Percentiles rank a stretch among this genome's conserved stretches.
Evolutionary conservation across 1,140 invertebrate genomes (phyloP).

Genomic region (Euwallacea similis): DNA sequence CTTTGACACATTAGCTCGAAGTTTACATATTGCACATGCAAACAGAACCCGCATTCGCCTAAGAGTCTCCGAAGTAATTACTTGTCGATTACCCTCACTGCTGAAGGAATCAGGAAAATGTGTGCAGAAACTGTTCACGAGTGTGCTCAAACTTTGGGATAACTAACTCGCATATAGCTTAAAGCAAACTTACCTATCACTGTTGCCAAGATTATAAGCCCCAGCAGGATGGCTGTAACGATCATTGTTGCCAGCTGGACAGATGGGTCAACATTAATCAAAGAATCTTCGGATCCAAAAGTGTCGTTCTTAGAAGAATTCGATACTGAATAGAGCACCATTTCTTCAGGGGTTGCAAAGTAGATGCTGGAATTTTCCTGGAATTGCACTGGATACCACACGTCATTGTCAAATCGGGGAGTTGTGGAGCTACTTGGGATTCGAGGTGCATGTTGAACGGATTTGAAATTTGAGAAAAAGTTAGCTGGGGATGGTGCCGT

Average conservation of each 20-base stretch:
- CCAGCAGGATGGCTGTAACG: constrained; percentile 59
- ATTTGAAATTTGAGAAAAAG: constrained; percentile 32
- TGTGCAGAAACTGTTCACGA: too few relatives aligned
- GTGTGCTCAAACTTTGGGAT: too few relatives aligned
- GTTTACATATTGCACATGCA: constrained; percentile 4
- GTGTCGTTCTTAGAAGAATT: constrained; percentile 19
- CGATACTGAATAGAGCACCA: constrained; percentile 23
- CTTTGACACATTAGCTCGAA: background rate
- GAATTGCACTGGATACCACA: constrained; percentile 43
- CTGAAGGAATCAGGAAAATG: background rate
- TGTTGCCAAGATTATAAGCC: constrained; percentile 61
- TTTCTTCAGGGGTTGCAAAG: constrained; percentile 38
- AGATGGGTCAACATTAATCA: constrained; percentile 24
- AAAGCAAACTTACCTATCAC: constrained; percentile 58
- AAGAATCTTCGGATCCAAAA: constrained; percentile 19
- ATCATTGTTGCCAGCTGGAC: constrained; percentile 54
- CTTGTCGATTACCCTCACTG: background rate
- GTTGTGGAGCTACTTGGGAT: background rate
- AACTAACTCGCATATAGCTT: too few relatives aligned
- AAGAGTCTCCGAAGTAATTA: constrained; percentile 1
- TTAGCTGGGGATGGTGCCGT: constrained; percentile 17
- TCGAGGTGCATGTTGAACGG: constrained; percentile 18
- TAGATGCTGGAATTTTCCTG: constrained; percentile 42
- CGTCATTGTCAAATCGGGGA: constrained; percentile 32
- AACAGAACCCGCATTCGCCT: background rate